Conservation (phyloP, 2,113 vertebrate genomes). For the Eretmodus cyanostictus region DNA sequence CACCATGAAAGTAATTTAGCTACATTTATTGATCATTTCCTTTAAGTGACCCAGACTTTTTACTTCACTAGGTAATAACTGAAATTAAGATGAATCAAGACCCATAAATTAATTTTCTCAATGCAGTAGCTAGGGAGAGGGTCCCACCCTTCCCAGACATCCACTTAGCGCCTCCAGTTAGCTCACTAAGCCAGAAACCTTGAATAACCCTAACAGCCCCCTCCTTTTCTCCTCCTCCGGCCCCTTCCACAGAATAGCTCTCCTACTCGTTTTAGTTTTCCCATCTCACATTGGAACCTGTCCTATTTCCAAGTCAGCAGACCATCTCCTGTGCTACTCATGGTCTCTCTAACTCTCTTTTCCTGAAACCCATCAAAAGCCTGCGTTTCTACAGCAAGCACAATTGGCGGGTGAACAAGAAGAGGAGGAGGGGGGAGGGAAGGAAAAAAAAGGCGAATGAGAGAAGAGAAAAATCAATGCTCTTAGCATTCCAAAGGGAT, state of each 20-base stretch:
- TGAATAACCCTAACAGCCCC: conserved; percentile 8
- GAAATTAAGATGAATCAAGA: background rate
- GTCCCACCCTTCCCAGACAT: background rate
- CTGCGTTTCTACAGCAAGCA: conserved; percentile 13
- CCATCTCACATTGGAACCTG: conserved; percentile 6
- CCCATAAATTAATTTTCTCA: background rate
- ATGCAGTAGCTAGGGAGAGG: background rate
- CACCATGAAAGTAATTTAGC: background rate
- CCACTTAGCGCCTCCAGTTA: conserved; percentile 4
- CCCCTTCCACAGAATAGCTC: background rate
- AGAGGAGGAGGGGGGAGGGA: background rate
- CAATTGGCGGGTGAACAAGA: conserved; percentile 24
- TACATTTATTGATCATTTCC: background rate
- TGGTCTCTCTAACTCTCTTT: background rate
- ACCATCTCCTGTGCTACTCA: background rate
- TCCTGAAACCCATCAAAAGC: conserved; percentile 31
- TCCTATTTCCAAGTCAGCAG: conserved; percentile 12
- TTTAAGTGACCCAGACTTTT: background rate
- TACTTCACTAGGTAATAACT: background rate
- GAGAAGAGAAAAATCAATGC: conserved; percentile 43
- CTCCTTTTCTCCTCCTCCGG: background rate
- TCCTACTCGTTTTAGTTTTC: background rate
- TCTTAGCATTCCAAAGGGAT: conserved; percentile 64
- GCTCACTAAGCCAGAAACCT: background rate
- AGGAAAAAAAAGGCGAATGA: background rate